Conservation (phyloP, 2,888 invertebrate genomes). For the Sarcophaga subvicina region DNA sequence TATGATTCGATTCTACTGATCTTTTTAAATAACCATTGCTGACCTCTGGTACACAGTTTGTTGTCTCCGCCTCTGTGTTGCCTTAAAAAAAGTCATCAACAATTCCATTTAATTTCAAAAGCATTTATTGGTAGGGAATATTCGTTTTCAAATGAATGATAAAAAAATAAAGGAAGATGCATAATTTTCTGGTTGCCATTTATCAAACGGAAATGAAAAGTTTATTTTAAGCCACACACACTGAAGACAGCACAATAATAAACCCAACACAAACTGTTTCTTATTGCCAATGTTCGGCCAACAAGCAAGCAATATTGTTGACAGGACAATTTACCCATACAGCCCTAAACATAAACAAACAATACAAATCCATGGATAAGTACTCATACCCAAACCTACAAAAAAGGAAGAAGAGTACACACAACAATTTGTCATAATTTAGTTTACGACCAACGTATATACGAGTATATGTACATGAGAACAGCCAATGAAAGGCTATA, state of each 20-base stretch:
- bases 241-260: not conserved
- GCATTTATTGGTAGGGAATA: constrained; percentile 30
- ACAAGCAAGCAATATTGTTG: constrained; percentile 50
- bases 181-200: constrained; percentile 62
- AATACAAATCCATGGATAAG: constrained; percentile 7
- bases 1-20: too few species aligned
- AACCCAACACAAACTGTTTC: constrained; percentile 22
- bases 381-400: not conserved
- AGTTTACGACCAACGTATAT: constrained; percentile 44
- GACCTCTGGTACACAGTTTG: not conserved
- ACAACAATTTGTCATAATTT: constrained; percentile 63
- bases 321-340: constrained; percentile 43
- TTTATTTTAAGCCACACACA: constrained; percentile 52
- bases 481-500: constrained; percentile 44
- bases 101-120: constrained; percentile 28
- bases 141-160: constrained; percentile 48
- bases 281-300: constrained; percentile 40
- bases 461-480: not conserved
- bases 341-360: constrained; percentile 25
- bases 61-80: constrained; percentile 15
- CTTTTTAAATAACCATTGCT: too few species aligned
- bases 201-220: constrained; percentile 67
- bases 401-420: too few species aligned
- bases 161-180: constrained; percentile 5
- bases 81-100: constrained; percentile 9